A percentile compares a stretch with the other conserved stretches of the same genome.
Evolutionary conservation across 1,140 invertebrate genomes (phyloP).

Genomic region (Microplitis mediator): DNA sequence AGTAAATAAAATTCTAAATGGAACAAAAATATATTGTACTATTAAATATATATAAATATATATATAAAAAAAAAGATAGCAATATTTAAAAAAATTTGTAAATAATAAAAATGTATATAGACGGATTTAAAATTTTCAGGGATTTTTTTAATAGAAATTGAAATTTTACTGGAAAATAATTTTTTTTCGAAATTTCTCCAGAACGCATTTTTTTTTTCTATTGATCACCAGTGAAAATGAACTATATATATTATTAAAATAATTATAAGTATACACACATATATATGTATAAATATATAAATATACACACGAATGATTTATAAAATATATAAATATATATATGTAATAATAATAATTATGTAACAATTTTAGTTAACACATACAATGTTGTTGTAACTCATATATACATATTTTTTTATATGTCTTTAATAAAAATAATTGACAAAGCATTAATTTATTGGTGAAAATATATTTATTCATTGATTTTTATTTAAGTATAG

Average conservation of each 20-base stretch:
- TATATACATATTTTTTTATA: constrained; percentile 61
- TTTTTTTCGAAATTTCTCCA: too few relatives aligned
- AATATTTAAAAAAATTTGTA: not conserved
- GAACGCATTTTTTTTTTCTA: too few relatives aligned
- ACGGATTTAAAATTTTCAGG: too few relatives aligned
- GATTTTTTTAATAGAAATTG: not conserved
- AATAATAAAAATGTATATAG: constrained; percentile 9
- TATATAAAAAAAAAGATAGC: not conserved
- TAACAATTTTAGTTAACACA: constrained; percentile 50
- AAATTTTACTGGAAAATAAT: not conserved
- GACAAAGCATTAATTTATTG: constrained; percentile 24
- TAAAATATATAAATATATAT: not conserved
- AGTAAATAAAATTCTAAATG: not conserved
- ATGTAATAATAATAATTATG: not conserved
- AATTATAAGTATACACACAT: not conserved
- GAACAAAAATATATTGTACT: too few relatives aligned
- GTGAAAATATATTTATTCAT: constrained; percentile 31
- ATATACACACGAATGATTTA: too few relatives aligned
- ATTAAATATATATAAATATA: too few relatives aligned
- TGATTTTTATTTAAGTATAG: constrained; percentile 32
- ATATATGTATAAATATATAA: not conserved
- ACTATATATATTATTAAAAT: too few relatives aligned
- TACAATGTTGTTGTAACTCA: constrained; percentile 52
- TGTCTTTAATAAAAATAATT: constrained; percentile 60
- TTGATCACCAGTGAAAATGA: not conserved